Evolutionary conservation across 2,113 vertebrate species (phyloP).

Genomic region (Athene cunicularia): DNA sequence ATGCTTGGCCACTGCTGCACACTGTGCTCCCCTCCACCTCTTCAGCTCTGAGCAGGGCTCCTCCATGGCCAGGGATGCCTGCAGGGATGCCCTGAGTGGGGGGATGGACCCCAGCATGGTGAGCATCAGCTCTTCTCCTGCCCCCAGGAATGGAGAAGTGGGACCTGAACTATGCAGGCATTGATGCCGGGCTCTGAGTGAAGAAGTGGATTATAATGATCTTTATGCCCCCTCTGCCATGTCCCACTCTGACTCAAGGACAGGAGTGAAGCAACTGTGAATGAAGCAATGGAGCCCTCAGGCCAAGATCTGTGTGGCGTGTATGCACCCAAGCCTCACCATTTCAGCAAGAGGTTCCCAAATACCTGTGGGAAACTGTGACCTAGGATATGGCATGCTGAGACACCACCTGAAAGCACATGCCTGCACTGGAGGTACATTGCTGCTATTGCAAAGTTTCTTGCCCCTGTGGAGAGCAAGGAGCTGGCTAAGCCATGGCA

Average conservation of each 20-base stretch:
- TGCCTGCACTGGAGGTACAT: accelerated
- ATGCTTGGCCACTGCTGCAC: accelerated
- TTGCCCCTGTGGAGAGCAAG: accelerated
- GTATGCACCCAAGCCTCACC: background rate
- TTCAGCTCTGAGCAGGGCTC: accelerated
- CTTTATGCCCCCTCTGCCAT: background rate
- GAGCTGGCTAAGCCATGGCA: background rate
- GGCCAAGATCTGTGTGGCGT: background rate
- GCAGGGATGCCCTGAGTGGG: background rate
- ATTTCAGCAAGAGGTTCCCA: background rate
- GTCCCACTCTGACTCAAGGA: background rate
- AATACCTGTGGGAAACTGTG: background rate
- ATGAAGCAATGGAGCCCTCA: background rate
- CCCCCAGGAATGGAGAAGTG: background rate
- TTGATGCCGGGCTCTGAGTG: background rate
- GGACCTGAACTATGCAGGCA: background rate
- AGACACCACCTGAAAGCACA: background rate
- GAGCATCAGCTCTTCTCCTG: background rate
- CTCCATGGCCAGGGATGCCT: accelerated
- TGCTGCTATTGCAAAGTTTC: background rate
- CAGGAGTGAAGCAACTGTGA: background rate
- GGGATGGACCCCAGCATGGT: accelerated
- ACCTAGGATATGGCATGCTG: background rate
- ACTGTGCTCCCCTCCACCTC: background rate
- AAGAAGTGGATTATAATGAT: background rate